These are phyloP conservation scores for Tachysurus fulvidraco DNA, from an alignment of 2,113 vertebrate genomes.

Conservation along the genomic window DNA sequence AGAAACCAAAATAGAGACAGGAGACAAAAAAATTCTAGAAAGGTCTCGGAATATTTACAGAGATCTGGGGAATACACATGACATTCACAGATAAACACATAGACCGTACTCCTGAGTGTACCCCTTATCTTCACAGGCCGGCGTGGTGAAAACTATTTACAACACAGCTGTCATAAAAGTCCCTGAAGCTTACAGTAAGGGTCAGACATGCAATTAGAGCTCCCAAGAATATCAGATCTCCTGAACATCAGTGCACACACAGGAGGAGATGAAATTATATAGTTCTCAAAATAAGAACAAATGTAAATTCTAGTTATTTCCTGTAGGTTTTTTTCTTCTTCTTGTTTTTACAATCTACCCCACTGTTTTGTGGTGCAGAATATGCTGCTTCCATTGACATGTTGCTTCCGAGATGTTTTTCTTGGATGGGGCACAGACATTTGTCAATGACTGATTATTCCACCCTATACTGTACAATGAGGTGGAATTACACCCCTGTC, in stretches of 20 bases:
- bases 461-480: constrained; percentile 9
- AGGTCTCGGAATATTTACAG: constrained; percentile 14
- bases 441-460: constrained; percentile 29
- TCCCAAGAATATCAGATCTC: neutral
- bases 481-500: constrained; percentile 37
- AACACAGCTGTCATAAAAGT: constrained; percentile 21
- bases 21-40: neutral
- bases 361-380: neutral
- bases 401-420: constrained; percentile 25
- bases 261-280: neutral
- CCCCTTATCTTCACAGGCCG: neutral
- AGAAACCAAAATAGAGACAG: too few species aligned
- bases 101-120: neutral
- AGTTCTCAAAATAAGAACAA: neutral
- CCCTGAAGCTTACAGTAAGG: neutral
- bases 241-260: neutral
- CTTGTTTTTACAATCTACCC: neutral
- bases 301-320: neutral
- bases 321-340: neutral
- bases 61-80: constrained; percentile 17
- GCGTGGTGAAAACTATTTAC: constrained; percentile 2
- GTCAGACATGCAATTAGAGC: constrained; percentile 34
- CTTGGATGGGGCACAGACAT: constrained; percentile 25
- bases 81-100: constrained; percentile 20
- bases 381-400: neutral